These are phyloP conservation scores for Lanius collurio DNA, from an alignment of 2,113 vertebrate species.

Conservation along the genomic window DNA sequence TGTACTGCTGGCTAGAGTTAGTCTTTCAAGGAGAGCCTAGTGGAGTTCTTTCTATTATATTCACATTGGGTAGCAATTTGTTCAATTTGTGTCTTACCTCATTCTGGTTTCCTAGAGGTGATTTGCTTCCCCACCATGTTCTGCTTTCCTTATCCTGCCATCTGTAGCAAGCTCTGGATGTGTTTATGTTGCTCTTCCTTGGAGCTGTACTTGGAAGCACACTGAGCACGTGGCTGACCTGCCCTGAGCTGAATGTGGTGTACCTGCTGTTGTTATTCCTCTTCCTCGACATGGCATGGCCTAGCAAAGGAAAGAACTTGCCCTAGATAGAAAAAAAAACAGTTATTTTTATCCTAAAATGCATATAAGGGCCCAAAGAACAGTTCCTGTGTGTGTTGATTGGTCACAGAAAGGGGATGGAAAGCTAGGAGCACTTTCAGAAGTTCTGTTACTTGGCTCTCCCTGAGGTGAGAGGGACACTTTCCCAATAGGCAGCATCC, in stretches of 20 bases:
- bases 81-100: not conserved
- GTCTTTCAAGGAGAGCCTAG: not conserved
- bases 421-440: not conserved
- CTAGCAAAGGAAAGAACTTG: conserved; percentile 13
- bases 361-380: not conserved
- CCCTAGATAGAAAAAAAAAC: not conserved
- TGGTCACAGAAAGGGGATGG: not conserved
- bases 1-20: not conserved
- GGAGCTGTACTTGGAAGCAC: conserved; percentile 37
- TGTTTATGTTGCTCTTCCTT: not conserved
- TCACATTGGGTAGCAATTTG: not conserved
- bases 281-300: not conserved
- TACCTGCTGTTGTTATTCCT: conserved; percentile 45
- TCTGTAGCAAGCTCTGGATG: not conserved
- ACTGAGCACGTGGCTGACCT: conserved; percentile 1
- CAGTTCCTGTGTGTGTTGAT: not conserved
- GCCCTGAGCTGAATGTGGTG: conserved; percentile 25
- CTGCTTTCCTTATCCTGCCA: not conserved
- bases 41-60: not conserved
- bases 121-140: not conserved
- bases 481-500: not conserved
- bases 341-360: conserved; percentile 3
- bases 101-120: not conserved
- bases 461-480: not conserved
- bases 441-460: not conserved